Base-by-base conservation (phyloP, 2,113 vertebrate species). In the Atherinomorus stipes region DNA sequence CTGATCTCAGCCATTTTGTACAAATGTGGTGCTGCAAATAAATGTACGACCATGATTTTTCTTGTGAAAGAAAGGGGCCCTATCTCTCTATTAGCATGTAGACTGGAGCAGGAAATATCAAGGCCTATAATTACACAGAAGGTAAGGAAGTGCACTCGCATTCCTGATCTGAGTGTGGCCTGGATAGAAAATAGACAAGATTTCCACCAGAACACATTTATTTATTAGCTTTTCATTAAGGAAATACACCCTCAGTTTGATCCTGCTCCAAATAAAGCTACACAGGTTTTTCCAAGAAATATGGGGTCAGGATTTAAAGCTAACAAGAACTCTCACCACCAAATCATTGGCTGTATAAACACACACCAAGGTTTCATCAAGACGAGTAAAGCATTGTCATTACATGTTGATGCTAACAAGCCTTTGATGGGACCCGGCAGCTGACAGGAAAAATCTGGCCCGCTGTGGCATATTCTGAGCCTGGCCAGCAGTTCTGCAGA, bases 41-140 rank as follows among this genome's bases (percentile, higher is more conserved):
- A 54, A 59, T 69, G 42, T 18, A 42, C n/a, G 49, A 71, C 38
- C 49, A 57, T 42, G 50, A 13, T 15, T 57, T 38, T 61, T 72
- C 71, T 53, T 37, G 21, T 49, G 5, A 34, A 34, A 65, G 37
- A 64, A 40, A 85, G 56, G 26, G 59, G 59, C 37, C 78, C 66
- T 71, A 51, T 84, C 65, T 58, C 73, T 80, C 65, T 70, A 66
- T 86, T 88, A 53, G 66, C 71, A 65, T 83, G 62, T 62, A 71
- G 64, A 84, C 53, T 45, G 22, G 23, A 70, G 62, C 80, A 88
- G 86, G 84, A 90, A 92, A 79, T 82, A 84, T 90, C 61, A 34
- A 63, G 66, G 75, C 69, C 78, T 90, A 70, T 92, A 91, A 93
- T 91, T 85, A 85, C 67, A 87, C 78, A 90, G 81, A 90, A 85